phyloP scores from a whole-genome alignment of 2,888 invertebrate species.

The Chaetoderma sp. region DNA sequence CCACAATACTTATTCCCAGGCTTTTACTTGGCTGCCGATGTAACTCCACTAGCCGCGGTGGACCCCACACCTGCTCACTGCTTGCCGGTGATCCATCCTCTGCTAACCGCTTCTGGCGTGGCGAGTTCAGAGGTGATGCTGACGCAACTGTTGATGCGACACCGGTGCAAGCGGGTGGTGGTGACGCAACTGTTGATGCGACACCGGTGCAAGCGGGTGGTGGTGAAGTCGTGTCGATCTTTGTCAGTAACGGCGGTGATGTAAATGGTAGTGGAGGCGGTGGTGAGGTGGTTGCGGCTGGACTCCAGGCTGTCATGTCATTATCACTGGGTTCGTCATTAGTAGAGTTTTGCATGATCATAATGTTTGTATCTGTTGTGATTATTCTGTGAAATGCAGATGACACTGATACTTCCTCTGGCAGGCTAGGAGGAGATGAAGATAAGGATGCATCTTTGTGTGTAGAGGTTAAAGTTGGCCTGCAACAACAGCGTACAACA shows the following conservation, averaged over 20 bases:
- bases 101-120: constrained; percentile 45
- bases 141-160: constrained; percentile 24
- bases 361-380: no score
- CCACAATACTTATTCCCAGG: constrained; percentile 96
- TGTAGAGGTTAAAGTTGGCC: no score
- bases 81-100: constrained; percentile 50
- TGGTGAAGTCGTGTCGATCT: neutral
- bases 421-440: no score
- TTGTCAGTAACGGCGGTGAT: no score
- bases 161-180: neutral
- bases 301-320: no score
- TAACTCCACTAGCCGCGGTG: constrained; percentile 81
- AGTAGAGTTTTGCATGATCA: no score
- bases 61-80: constrained; percentile 78
- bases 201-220: neutral
- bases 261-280: neutral
- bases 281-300: no score
- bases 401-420: no score
- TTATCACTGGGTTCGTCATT: no score
- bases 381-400: no score
- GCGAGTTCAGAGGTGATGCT: constrained; percentile 9
- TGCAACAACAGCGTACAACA: no score
- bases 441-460: no score
- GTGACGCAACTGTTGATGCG: neutral
- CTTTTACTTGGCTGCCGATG: constrained; percentile 81